Conservation (phyloP, 2,888 invertebrate genomes). For the Drepanosiphum platanoidis region DNA sequence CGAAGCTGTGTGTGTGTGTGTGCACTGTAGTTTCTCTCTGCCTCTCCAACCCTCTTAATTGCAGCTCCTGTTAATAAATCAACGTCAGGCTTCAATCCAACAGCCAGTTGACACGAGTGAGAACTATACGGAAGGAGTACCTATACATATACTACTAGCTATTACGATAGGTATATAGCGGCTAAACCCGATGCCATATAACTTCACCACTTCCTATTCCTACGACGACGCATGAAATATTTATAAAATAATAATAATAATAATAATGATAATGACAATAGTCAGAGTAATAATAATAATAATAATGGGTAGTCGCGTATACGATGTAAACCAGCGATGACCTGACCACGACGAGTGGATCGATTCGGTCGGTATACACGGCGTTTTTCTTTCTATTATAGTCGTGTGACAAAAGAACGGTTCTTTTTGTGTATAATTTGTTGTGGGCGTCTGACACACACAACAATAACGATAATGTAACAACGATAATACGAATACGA, state of each 20-base stretch:
- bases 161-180: constrained; percentile 12
- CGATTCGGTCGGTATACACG: constrained; percentile 9
- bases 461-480: constrained; percentile 5
- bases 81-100: constrained; percentile 54
- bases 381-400: constrained; percentile 10
- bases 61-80: constrained; percentile 54
- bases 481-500: constrained; percentile 7
- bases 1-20: background rate
- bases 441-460: constrained; percentile 36
- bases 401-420: constrained; percentile 44
- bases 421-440: constrained; percentile 20
- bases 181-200: background rate
- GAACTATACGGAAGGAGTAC: constrained; percentile 22
- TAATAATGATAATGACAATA: constrained; percentile 33
- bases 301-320: constrained; percentile 23
- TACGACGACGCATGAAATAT: constrained; percentile 29
- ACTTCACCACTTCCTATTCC: background rate
- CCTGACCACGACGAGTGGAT: constrained; percentile 21
- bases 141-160: background rate
- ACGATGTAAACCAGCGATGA: constrained; percentile 28
- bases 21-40: constrained; percentile 9
- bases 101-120: constrained; percentile 46
- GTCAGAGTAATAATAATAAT: background rate
- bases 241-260: constrained; percentile 25
- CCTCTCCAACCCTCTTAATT: constrained; percentile 56